These are phyloP conservation scores for Tenualosa thibaudeaui DNA, from an alignment of 2,797 vertebrate species.

Conservation along the genomic window DNA sequence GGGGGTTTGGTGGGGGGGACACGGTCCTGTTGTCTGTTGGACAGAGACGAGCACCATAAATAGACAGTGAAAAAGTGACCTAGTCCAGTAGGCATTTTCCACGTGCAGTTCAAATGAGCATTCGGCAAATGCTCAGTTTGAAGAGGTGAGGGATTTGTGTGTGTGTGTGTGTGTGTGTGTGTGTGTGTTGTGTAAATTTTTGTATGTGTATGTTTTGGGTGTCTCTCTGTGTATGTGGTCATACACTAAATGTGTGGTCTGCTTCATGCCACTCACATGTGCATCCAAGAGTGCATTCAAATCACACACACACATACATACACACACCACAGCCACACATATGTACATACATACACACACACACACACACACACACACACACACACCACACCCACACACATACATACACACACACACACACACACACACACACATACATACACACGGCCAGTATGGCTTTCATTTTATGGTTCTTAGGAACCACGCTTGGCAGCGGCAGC, in stretches of 20 bases:
- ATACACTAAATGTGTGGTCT: not conserved
- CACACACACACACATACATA: too few relatives aligned
- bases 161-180: not conserved
- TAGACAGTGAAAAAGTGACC: constrained; percentile 6
- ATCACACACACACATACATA: not conserved
- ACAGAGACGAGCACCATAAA: not conserved
- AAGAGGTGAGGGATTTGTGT: not conserved
- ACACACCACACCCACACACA: too few relatives aligned
- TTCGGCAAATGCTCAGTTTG: not conserved
- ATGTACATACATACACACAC: too few relatives aligned
- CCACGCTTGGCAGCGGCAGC: not conserved
- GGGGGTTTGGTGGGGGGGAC: not conserved
- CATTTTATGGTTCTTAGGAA: not conserved
- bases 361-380: too few relatives aligned
- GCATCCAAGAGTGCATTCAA: not conserved
- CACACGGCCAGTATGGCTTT: not conserved
- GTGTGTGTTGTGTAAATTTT: not conserved
- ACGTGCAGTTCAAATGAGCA: not conserved
- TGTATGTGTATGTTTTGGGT: not conserved
- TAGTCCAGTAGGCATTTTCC: not conserved
- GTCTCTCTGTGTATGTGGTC: not conserved
- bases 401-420: too few relatives aligned
- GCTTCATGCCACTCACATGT: not conserved
- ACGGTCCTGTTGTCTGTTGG: not conserved
- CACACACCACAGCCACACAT: too few relatives aligned